phyloP scores from a whole-genome alignment of 2,113 vertebrate species.

The Caloenas nicobarica region DNA sequence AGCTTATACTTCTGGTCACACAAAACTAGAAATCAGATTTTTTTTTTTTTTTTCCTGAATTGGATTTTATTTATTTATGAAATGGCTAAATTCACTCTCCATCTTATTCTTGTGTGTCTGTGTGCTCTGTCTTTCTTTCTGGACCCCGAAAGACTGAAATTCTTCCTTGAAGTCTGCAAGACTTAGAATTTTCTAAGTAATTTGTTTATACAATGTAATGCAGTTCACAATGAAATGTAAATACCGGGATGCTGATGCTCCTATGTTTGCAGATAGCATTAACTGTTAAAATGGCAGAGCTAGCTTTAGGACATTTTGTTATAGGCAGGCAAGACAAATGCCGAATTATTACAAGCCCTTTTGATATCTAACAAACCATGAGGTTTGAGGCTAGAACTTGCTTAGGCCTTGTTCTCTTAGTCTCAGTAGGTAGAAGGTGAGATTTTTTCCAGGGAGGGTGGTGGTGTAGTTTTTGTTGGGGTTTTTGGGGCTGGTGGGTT shows the following conservation, averaged over 20 bases:
- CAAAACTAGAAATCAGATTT: neutral
- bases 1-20: neutral
- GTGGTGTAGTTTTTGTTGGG: neutral
- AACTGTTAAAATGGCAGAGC: neutral
- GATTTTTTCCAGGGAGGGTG: neutral
- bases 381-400: neutral
- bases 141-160: neutral
- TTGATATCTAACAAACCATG: neutral
- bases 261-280: neutral
- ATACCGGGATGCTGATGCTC: neutral
- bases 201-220: neutral
- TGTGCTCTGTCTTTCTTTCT: neutral
- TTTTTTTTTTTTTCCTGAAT: neutral
- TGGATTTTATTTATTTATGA: neutral
- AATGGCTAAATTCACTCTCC: neutral
- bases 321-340: neutral
- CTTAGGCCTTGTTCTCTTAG: neutral
- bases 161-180: neutral
- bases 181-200: neutral
- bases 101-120: neutral
- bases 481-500: neutral
- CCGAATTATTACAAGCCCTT: neutral
- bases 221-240: constrained; percentile 8
- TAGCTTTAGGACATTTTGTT: neutral
- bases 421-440: neutral